Evolutionary conservation across 1,140 invertebrate genomes (phyloP).

Genomic region (Hormaphis cornu): DNA sequence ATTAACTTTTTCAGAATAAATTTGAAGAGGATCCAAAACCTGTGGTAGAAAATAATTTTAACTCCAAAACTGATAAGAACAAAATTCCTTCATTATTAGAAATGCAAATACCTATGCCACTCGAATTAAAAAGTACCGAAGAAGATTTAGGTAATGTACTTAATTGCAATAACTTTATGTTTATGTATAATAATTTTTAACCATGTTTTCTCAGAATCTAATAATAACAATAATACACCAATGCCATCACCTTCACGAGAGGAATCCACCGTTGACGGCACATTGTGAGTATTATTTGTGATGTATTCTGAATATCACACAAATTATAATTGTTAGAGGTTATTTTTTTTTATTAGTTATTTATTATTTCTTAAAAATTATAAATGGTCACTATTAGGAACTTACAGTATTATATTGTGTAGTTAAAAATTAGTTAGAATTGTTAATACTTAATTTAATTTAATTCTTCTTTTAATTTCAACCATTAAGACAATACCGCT

Average conservation of each 20-base stretch:
- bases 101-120: constrained; percentile 22
- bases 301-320: too few species aligned
- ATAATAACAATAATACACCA: constrained; percentile 23
- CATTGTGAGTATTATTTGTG: constrained; percentile 1
- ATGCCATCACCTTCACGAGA: constrained; percentile 25
- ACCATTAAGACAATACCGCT: too few species aligned
- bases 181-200: not conserved
- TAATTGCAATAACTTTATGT: not conserved
- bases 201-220: not conserved
- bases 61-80: constrained; percentile 1
- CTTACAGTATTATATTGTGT: too few species aligned
- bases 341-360: too few species aligned
- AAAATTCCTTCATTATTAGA: constrained; percentile 29
- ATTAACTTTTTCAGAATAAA: constrained; percentile 2
- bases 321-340: too few species aligned
- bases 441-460: too few species aligned
- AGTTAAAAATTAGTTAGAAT: too few species aligned
- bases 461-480: too few species aligned
- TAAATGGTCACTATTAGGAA: too few species aligned
- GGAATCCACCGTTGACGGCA: not conserved
- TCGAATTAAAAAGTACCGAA: constrained; percentile 13
- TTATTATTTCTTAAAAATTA: too few species aligned
- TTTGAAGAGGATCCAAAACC: constrained; percentile 6
- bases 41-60: not conserved
- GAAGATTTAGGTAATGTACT: constrained; percentile 15